Percentiles rank a stretch among this genome's conserved stretches.
Evolutionary conservation across 2,113 vertebrate genomes (phyloP).

Genomic region (Lepus americanus): DNA sequence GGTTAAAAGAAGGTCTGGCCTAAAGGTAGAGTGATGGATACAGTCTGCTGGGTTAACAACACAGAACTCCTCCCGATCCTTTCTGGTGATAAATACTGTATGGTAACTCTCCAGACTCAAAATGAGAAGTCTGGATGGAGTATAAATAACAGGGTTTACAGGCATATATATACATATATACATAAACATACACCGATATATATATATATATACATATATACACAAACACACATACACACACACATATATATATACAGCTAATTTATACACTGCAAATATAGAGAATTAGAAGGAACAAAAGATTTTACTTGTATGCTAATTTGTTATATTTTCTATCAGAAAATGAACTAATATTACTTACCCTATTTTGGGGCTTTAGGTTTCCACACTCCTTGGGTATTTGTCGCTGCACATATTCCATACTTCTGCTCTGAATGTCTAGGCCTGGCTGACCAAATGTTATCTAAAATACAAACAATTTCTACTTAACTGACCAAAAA

Average conservation of each 20-base stretch:
- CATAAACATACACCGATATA: neutral
- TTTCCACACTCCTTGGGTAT: slow-evolving; percentile 81
- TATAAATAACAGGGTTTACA: slow-evolving; percentile 6
- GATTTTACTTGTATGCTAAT: slow-evolving; percentile 7
- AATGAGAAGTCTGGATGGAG: neutral
- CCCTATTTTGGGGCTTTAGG: slow-evolving; percentile 80
- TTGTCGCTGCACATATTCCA: slow-evolving; percentile 80
- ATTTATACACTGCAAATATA: neutral
- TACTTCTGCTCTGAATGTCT: slow-evolving; percentile 78
- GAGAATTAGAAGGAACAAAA: neutral
- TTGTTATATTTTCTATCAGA: neutral
- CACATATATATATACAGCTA: neutral
- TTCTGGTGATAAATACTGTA: neutral
- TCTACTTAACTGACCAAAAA: slow-evolving; percentile 59
- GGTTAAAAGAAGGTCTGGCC: neutral
- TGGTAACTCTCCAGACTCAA: neutral
- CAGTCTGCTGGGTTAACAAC: neutral
- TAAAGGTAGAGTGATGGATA: neutral
- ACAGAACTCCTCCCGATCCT: neutral
- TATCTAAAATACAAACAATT: slow-evolving; percentile 78
- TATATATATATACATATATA: neutral
- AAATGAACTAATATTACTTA: slow-evolving; percentile 66
- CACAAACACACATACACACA: too few relatives aligned
- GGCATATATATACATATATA: neutral
- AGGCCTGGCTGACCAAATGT: slow-evolving; percentile 76